Base-by-base conservation (phyloP, 2,797 vertebrate genomes). In the Gobionotothen gibberifrons region DNA sequence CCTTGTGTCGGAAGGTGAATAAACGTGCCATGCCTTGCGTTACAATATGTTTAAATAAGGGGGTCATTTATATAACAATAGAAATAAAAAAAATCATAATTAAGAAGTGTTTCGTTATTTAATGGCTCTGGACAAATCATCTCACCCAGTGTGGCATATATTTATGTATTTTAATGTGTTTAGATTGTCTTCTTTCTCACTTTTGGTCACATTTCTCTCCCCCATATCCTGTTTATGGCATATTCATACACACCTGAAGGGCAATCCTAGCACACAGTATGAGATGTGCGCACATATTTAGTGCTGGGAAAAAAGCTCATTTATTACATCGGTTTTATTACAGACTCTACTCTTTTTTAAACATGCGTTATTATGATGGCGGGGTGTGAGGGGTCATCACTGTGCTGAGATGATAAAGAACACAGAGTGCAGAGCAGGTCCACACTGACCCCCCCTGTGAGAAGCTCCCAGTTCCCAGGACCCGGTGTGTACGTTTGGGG, bases 391-490 rank as follows among this genome's bases (percentile, higher is more conserved):
- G 36, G 36, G 44, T 72, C 70, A 51, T 76, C 69, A 21, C 61
- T 73, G 9, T 51, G 73, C 72, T 78, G 72, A 72, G 62, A 71
- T 83, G 87, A 87, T 89, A 90, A 90, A 84, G 69, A 79, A 49
- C 62, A 85, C 57, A 46, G 58, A 79, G 49, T 59, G 72, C 57
- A 64, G 64, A 52, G 64, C 81, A 63, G 73, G 81, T 86, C 81
- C 70, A 55, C 43, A 8, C 54, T 73, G 81, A 71, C 76, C 76
- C 82, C 75, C 84, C 85, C 82, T 89, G 87, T 94, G 92, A 93
- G 92, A 93, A 92, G 86, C 74, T 87, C 81, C 74, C 71, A 39
- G 91, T 95, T 95, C 94, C 93, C 95, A 95, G 92, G 94, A 87
- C 90, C 86, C 78, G 39, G 60, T 94, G 91, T 94, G 93, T 94